A percentile compares a stretch with the other conserved stretches of the same genome.
Evolutionary conservation across 2,888 invertebrate species (phyloP).

Genomic region (Drosophila subsilvestris): DNA sequence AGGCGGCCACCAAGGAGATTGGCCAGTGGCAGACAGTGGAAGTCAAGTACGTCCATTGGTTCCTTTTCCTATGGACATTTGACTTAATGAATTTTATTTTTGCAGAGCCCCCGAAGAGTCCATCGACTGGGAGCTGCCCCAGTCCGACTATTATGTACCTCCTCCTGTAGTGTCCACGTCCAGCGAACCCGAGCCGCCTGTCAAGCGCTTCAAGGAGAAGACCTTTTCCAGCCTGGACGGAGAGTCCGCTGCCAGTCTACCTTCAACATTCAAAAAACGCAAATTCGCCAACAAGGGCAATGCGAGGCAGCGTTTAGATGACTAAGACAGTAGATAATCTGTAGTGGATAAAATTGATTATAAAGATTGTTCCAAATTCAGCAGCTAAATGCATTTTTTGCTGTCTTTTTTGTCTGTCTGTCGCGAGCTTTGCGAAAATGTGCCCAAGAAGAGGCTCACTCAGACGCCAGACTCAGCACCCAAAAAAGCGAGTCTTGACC

Average conservation of each 20-base stretch:
- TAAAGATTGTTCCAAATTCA: background rate
- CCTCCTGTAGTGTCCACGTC: conserved; percentile 72
- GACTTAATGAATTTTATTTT: background rate
- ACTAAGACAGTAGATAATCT: conserved; percentile 55
- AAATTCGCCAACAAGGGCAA: conserved; percentile 82
- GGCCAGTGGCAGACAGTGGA: conserved; percentile 91
- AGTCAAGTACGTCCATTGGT: conserved; percentile 82
- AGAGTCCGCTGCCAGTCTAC: conserved; percentile 47
- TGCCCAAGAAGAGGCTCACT: too few relatives aligned
- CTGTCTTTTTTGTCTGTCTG: too few relatives aligned
- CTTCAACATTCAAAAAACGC: conserved; percentile 82
- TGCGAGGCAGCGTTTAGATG: conserved; percentile 79
- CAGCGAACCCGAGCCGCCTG: conserved; percentile 74
- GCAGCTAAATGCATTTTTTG: background rate
- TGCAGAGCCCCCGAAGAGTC: conserved; percentile 75
- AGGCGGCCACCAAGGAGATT: conserved; percentile 87
- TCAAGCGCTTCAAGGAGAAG: conserved; percentile 84
- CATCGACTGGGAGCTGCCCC: conserved; percentile 90
- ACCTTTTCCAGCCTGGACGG: conserved; percentile 74
- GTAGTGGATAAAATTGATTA: background rate
- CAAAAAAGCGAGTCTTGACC: too few relatives aligned
- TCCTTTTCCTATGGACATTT: background rate
- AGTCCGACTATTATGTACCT: conserved; percentile 81
- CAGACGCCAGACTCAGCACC: too few relatives aligned
- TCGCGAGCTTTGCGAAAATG: too few relatives aligned